A percentile compares a stretch with the other conserved stretches of the same genome.
phyloP scores from a whole-genome alignment of 2,888 invertebrate genomes.

The Stenurella melanura region DNA sequence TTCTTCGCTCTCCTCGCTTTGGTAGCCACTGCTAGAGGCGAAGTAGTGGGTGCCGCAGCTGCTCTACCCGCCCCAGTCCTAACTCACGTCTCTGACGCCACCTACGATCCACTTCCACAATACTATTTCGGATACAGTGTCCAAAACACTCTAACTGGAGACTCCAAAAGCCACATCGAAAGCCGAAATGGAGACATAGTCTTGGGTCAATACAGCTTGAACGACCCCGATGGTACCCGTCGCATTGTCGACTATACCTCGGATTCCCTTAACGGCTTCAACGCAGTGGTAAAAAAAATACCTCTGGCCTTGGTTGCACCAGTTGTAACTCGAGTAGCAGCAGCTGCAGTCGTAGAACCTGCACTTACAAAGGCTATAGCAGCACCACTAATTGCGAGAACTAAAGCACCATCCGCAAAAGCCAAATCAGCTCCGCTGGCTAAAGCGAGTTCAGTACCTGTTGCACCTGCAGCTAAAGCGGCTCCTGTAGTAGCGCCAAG shows the following conservation, averaged over 20 bases:
- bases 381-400: constrained; percentile 69
- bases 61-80: constrained; percentile 32
- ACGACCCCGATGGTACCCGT: constrained; percentile 80
- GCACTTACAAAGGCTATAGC: constrained; percentile 61
- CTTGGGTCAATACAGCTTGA: constrained; percentile 78
- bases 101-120: constrained; percentile 71
- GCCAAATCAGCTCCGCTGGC: constrained; percentile 60
- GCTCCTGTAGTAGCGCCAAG: neutral
- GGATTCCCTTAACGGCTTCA: constrained; percentile 81
- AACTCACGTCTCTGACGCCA: constrained; percentile 57
- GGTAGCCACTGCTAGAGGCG: constrained; percentile 58
- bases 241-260: constrained; percentile 80
- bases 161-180: constrained; percentile 78
- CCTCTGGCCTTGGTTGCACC: constrained; percentile 73
- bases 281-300: constrained; percentile 80
- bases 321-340: constrained; percentile 53
- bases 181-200: constrained; percentile 80
- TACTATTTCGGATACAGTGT: constrained; percentile 77
- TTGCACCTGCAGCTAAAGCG: neutral
- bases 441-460: constrained; percentile 60
- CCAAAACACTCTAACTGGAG: constrained; percentile 76
- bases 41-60: constrained; percentile 65
- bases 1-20: constrained; percentile 60
- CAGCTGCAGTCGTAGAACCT: constrained; percentile 65
- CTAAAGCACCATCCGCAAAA: constrained; percentile 49